Conservation (phyloP, 2,888 invertebrate genomes). For the Caenorhabditis sulstoni region DNA sequence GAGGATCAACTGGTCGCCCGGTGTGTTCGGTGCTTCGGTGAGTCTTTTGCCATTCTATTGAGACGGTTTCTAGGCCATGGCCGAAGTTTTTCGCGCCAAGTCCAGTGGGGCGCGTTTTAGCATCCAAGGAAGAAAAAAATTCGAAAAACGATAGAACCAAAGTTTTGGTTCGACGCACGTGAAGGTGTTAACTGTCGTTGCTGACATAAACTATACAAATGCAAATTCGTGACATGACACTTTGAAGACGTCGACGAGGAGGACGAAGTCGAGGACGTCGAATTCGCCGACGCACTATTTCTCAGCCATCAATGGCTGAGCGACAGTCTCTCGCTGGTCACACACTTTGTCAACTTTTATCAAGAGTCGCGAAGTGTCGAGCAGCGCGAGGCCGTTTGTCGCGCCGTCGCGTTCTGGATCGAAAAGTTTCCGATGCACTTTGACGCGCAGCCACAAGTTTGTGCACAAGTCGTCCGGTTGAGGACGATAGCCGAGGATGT, state of each 20-base stretch:
- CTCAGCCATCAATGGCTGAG: constrained; percentile 83
- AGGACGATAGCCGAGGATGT: constrained; percentile 64
- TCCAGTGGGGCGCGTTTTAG: too few species aligned
- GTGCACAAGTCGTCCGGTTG: constrained; percentile 69
- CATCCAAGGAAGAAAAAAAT: too few species aligned
- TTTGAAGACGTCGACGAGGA: constrained; percentile 45
- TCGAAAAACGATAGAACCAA: too few species aligned
- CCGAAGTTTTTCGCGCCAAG: too few species aligned
- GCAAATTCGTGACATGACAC: too few species aligned
- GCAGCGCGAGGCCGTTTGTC: constrained; percentile 69
- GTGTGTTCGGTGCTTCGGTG: constrained; percentile 57
- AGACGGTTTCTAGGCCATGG: too few species aligned
- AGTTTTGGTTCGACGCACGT: too few species aligned
- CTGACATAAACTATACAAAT: too few species aligned
- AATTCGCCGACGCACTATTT: constrained; percentile 81
- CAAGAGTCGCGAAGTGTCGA: constrained; percentile 65
- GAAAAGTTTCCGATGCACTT: constrained; percentile 83
- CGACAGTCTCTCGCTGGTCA: constrained; percentile 81
- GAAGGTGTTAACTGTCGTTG: too few species aligned
- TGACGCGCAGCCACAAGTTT: constrained; percentile 82
- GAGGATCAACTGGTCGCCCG: constrained; percentile 47
- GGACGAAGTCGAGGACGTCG: constrained; percentile 41
- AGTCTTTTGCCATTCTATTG: too few species aligned
- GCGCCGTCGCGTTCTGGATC: constrained; percentile 83
- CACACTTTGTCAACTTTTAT: constrained; percentile 73